phyloP scores from a whole-genome alignment of 1,140 invertebrate species.

The Zaprionus ghesquierei region DNA sequence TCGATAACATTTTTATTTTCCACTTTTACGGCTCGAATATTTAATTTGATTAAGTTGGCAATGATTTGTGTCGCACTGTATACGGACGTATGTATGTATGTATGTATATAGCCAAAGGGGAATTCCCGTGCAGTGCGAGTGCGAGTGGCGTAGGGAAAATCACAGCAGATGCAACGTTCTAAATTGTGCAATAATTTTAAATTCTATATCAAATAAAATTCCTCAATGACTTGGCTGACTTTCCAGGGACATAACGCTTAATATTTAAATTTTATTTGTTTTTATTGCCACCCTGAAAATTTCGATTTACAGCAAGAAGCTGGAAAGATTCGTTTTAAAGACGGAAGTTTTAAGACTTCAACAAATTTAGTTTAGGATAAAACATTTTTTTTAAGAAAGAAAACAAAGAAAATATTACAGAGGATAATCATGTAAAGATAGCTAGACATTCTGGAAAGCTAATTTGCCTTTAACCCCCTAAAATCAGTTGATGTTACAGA shows the following conservation, averaged over 20 bases:
- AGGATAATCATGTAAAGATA: too few relatives aligned
- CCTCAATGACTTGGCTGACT: not conserved
- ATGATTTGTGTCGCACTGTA: constrained; percentile 65
- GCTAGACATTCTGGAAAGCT: too few relatives aligned
- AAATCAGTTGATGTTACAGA: too few relatives aligned
- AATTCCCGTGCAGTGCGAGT: constrained; percentile 29
- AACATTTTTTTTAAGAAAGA: too few relatives aligned
- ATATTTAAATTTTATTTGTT: not conserved
- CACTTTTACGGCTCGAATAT: constrained; percentile 75
- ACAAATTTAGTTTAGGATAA: too few relatives aligned
- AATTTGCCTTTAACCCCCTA: too few relatives aligned
- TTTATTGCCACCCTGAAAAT: not conserved
- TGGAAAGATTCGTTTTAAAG: not conserved
- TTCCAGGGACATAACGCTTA: not conserved
- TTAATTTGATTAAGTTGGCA: constrained; percentile 80
- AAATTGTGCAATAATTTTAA: constrained; percentile 50
- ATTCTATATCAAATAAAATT: constrained; percentile 43
- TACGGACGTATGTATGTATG: too few relatives aligned
- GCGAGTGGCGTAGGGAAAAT: constrained; percentile 33
- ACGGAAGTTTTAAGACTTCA: not conserved
- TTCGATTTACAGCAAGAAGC: not conserved
- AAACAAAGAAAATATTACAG: too few relatives aligned
- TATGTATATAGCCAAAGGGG: constrained; percentile 41
- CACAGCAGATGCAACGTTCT: constrained; percentile 54
- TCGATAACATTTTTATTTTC: constrained; percentile 69